These are phyloP conservation scores for Zelostemma sp. DNA, from an alignment of 1,140 invertebrate species.

Conservation along the genomic window DNA sequence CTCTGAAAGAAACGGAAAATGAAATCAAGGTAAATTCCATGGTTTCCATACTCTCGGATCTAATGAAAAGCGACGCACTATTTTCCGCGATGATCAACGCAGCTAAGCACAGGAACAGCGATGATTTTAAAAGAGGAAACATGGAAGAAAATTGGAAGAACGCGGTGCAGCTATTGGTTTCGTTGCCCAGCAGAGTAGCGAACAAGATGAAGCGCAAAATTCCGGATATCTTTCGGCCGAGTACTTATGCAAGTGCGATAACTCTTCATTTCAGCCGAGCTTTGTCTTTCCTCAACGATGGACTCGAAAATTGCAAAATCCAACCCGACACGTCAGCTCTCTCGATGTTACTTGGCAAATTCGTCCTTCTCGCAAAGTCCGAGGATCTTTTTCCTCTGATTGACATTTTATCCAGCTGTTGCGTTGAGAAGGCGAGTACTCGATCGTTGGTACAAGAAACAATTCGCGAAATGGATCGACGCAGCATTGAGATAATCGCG, in stretches of 20 bases:
- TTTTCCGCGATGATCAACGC: conserved; percentile 67
- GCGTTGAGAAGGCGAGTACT: conserved; percentile 43
- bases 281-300: conserved; percentile 73
- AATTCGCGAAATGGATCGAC: conserved; percentile 63
- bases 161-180: conserved; percentile 74
- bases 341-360: conserved; percentile 74
- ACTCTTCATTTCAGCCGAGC: conserved; percentile 73
- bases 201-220: conserved; percentile 74
- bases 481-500: conserved; percentile 65
- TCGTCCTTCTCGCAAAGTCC: conserved; percentile 71
- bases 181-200: conserved; percentile 77
- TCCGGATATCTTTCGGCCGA: conserved; percentile 72
- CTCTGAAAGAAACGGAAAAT: conserved; percentile 66
- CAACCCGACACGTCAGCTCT: conserved; percentile 68
- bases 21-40: conserved; percentile 56
- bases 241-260: conserved; percentile 74
- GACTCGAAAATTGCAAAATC: conserved; percentile 55
- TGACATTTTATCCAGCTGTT: conserved; percentile 61
- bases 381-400: conserved; percentile 66
- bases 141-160: conserved; percentile 66
- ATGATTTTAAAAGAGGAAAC: conserved; percentile 40
- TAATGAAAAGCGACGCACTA: conserved; percentile 73
- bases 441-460: conserved; percentile 55
- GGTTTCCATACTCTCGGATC: conserved; percentile 64
- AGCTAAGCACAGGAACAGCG: conserved; percentile 32